A percentile compares a stretch with the other conserved stretches of the same genome.
Evolutionary conservation across 2,888 invertebrate species (phyloP).

Genomic region (Parascotia fuliginaria): DNA sequence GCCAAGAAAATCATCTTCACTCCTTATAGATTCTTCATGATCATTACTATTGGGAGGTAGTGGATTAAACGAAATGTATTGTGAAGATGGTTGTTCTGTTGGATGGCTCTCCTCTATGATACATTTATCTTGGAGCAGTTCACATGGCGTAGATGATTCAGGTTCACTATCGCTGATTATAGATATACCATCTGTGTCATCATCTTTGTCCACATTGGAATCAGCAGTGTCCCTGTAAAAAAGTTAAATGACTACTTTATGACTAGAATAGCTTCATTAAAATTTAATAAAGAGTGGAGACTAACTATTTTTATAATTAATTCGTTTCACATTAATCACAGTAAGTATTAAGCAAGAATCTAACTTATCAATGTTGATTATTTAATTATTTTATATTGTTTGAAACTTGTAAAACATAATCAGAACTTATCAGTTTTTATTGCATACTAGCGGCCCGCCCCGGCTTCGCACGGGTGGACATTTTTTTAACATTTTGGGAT

Average conservation of each 20-base stretch:
- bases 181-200: constrained; percentile 83
- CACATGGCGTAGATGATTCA: constrained; percentile 61
- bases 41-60: constrained; percentile 48
- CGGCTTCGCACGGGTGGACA: too few species aligned
- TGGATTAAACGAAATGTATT: constrained; percentile 52
- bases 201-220: constrained; percentile 68
- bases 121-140: constrained; percentile 52
- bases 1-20: constrained; percentile 65
- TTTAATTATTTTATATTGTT: not conserved
- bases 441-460: too few species aligned
- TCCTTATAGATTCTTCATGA: constrained; percentile 53
- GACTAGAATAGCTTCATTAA: too few species aligned
- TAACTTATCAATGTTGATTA: constrained; percentile 1
- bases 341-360: too few species aligned
- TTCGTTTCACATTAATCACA: not conserved
- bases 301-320: not conserved
- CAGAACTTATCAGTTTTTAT: too few species aligned
- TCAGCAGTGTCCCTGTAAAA: constrained; percentile 53
- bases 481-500: too few species aligned
- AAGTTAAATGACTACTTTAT: constrained; percentile 10
- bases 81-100: constrained; percentile 44
- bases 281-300: not conserved
- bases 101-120: constrained; percentile 51
- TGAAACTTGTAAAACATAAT: too few species aligned
- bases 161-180: constrained; percentile 81